Evolutionary conservation across 2,888 invertebrate genomes (phyloP).

Genomic region (Thymelicus sylvestris): DNA sequence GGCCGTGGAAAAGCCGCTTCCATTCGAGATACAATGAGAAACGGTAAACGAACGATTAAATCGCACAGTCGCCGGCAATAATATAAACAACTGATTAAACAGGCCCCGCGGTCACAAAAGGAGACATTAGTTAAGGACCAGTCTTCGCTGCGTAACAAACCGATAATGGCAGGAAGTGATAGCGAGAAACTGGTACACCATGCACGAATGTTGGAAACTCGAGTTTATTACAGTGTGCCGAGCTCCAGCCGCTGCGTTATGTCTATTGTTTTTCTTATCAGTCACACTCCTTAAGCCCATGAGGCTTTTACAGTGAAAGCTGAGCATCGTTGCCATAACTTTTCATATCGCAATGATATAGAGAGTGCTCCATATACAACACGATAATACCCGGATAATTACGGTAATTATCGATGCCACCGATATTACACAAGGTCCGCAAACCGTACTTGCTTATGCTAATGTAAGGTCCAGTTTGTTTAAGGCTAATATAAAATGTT

Average conservation of each 20-base stretch:
- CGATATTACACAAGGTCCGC: conserved; percentile 14
- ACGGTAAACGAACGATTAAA: conserved; percentile 80
- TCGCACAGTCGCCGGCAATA: conserved; percentile 75
- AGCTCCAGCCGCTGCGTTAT: conserved; percentile 46
- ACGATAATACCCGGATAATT: conserved; percentile 31
- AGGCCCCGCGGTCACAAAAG: conserved; percentile 77
- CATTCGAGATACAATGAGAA: conserved; percentile 72
- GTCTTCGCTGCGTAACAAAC: conserved; percentile 65
- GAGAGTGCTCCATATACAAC: conserved; percentile 29
- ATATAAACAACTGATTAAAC: conserved; percentile 83
- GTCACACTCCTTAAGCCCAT: conserved; percentile 48
- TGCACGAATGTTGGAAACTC: conserved; percentile 55
- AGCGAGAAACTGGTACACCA: conserved; percentile 68
- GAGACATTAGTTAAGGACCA: conserved; percentile 79
- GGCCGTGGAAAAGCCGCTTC: conserved; percentile 57
- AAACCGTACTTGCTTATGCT: conserved; percentile 7
- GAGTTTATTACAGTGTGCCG: conserved; percentile 53
- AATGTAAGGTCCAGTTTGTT: neutral
- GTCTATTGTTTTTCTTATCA: conserved; percentile 57
- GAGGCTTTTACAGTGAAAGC: conserved; percentile 45
- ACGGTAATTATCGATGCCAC: conserved; percentile 30
- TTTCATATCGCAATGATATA: conserved; percentile 34
- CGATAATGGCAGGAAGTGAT: conserved; percentile 79
- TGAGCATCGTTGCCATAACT: conserved; percentile 44
- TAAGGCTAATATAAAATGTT: conserved; percentile 29